Conservation (phyloP, 1,140 invertebrate species). For the Tigriopus japonicus region DNA sequence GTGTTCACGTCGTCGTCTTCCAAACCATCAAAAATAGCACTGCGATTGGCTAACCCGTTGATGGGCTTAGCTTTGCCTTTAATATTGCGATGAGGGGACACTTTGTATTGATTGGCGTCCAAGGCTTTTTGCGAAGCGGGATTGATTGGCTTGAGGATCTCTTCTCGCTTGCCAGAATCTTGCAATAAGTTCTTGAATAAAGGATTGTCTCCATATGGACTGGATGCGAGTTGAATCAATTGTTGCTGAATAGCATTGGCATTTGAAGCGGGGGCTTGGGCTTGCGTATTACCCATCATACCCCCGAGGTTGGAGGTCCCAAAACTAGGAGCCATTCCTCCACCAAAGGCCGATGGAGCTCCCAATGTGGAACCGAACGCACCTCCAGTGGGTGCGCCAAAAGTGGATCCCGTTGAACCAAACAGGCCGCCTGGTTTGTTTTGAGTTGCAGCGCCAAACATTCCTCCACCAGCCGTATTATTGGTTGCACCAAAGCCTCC, state of each 20-base stretch:
- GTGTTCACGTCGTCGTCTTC: conserved; percentile 28
- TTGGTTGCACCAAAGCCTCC: conserved; percentile 20
- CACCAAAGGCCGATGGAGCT: conserved; percentile 20
- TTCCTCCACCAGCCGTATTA: neutral
- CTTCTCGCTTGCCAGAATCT: conserved; percentile 41
- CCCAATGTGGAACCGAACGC: conserved; percentile 15
- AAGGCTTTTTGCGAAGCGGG: conserved; percentile 41
- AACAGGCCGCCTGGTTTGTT: neutral
- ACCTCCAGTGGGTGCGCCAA: neutral
- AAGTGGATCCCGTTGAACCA: neutral
- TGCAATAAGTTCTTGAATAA: conserved; percentile 20
- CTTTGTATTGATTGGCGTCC: conserved; percentile 34
- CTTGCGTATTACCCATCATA: neutral
- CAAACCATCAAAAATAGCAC: conserved; percentile 31
- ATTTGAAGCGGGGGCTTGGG: neutral
- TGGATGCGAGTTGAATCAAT: neutral
- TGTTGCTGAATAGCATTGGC: neutral
- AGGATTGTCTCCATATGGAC: conserved; percentile 13
- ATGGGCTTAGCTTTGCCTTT: conserved; percentile 37
- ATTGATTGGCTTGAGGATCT: conserved; percentile 50
- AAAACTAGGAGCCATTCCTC: conserved; percentile 44
- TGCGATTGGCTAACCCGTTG: conserved; percentile 15
- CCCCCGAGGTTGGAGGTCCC: conserved; percentile 21
- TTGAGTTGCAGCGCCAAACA: neutral
- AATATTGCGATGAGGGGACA: conserved; percentile 35